Evolutionary conservation across 2,888 invertebrate genomes (phyloP), one percentile per base, ranked within the genome.

Genomic region (Sarcophaga rosellei): DNA sequence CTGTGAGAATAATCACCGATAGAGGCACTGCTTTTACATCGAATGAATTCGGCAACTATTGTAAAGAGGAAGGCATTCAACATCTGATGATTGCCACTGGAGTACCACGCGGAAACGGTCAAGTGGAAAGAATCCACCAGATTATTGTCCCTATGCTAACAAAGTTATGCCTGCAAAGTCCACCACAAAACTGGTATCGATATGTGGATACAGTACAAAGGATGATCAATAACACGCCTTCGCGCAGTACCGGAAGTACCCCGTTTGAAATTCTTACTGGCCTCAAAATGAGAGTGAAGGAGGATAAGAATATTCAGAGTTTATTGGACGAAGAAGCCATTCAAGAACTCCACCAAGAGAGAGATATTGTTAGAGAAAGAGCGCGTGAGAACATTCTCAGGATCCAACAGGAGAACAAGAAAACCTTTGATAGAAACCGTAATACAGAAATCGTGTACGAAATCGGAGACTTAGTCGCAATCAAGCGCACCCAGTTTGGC

Each of bases 71-170:
- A 79, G 77, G 77, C 0, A 82, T 88, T 5, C 78, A 82, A 35
- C 92, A 92, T 57, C 65, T 91, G 44, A 90, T 91, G 68, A 76
- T 89, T 1, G 61, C 81, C 3, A 91, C 86, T 90, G 88, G 92
- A 17, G 84, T 92, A 8, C 91, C 92, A 21, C 68, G 91, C 73
- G 90, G 91, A 12, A 92, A 92, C 78, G 92, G 92, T 0, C 92
- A 92, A 80, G 91, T 90, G 0, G 91, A 92, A 63, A 82, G 91
- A 23, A 84, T 91, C 0, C 91, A 92, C 77, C 81, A 89, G 11
- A 90, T 88, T 5, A 88, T 92, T 2, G 90, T 92, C 57, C 88
- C 91, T 0, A 83, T 92, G 35, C 65, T 1, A 91, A 92, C 66
- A 11, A 81, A 74, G 35, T 70, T 93, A 5, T 88, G 90, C 17